These are phyloP conservation scores for Acrossocheilus fasciatus DNA, from an alignment of 2,797 vertebrate species.

Conservation along the genomic window DNA sequence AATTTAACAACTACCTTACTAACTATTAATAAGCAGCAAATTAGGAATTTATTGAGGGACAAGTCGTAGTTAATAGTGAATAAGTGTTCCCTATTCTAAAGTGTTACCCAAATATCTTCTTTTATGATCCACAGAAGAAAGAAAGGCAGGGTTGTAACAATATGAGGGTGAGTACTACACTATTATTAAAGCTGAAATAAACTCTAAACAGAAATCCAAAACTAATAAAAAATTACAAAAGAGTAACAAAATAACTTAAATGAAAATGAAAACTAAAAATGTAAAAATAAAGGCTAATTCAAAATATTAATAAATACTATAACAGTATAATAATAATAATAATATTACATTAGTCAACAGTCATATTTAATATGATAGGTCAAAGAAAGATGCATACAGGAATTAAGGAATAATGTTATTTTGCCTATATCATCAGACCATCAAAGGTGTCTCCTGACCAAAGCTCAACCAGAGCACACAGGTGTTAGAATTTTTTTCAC, in stretches of 20 bases:
- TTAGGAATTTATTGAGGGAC: no score
- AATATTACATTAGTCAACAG: neutral
- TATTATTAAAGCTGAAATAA: neutral
- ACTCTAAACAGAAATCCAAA: neutral
- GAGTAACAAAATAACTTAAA: neutral
- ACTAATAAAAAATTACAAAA: neutral
- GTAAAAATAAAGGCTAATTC: neutral
- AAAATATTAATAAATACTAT: neutral
- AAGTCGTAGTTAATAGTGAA: no score
- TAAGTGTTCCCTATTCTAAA: no score
- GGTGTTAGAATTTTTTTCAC: neutral
- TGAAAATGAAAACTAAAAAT: neutral
- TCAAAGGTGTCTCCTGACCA: neutral
- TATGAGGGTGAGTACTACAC: neutral
- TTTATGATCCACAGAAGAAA: no score
- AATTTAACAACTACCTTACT: no score
- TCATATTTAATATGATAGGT: neutral
- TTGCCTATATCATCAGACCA: neutral
- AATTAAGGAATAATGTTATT: neutral
- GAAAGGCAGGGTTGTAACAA: neutral
- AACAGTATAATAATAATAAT: neutral
- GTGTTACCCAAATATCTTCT: no score
- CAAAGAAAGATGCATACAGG: neutral
- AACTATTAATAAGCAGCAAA: no score
- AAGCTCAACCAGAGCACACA: neutral